These are phyloP conservation scores for Serranus cabrilla DNA, from an alignment of 2,797 vertebrate genomes.

Conservation along the genomic window DNA sequence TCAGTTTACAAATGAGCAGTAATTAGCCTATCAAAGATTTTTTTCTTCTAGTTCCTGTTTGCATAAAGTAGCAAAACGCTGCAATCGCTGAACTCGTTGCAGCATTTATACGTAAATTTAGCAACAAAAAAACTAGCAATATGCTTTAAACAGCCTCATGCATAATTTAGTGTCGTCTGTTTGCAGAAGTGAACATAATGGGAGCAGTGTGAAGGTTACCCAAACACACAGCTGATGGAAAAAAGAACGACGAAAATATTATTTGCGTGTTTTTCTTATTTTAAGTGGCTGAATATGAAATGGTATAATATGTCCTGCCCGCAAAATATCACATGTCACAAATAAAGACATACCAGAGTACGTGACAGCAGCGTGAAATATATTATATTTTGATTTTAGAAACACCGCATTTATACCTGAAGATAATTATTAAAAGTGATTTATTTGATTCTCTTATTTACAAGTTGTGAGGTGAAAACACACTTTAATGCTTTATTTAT, in stretches of 20 bases:
- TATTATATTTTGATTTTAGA: not conserved
- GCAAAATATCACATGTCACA: not conserved
- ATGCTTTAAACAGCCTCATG: not conserved
- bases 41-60: too few relatives aligned
- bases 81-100: not conserved
- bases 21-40: too few relatives aligned
- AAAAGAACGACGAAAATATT: not conserved
- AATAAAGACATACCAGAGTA: not conserved
- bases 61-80: too few relatives aligned
- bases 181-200: not conserved
- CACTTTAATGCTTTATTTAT: not conserved
- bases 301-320: too few relatives aligned
- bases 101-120: not conserved
- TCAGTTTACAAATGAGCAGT: too few relatives aligned
- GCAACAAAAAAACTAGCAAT: not conserved
- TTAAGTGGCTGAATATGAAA: not conserved
- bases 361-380: not conserved
- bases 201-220: not conserved
- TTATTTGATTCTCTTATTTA: not conserved
- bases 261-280: not conserved
- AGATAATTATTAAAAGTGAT: not conserved
- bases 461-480: not conserved
- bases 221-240: not conserved
- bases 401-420: not conserved
- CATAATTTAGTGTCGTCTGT: not conserved